These are phyloP conservation scores for Tinamus major DNA, from an alignment of 2,797 vertebrate genomes.

Conservation along the genomic window DNA sequence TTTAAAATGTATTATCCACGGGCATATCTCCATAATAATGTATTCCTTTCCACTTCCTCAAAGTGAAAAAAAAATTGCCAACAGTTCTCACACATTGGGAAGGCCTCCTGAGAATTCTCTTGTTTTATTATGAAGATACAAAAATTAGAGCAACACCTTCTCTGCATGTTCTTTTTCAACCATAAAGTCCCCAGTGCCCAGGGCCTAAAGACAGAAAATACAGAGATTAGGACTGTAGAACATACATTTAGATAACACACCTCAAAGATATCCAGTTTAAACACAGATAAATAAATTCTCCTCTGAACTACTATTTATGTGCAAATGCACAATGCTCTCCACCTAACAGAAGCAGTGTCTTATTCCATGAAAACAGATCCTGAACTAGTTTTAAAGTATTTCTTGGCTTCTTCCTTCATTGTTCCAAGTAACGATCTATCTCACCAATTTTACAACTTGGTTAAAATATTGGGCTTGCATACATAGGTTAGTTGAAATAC, in stretches of 20 bases:
- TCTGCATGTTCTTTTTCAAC: neutral
- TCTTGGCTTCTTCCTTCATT: neutral
- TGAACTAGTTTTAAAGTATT: neutral
- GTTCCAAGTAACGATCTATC: neutral
- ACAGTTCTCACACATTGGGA: neutral
- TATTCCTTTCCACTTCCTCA: neutral
- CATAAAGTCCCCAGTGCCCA: neutral
- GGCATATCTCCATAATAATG: neutral
- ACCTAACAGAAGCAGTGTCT: neutral
- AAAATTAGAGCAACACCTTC: neutral
- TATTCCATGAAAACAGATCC: neutral
- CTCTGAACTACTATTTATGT: neutral
- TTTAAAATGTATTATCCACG: neutral
- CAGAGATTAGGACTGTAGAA: neutral
- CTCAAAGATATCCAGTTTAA: neutral
- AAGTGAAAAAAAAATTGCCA: neutral
- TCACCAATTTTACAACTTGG: neutral
- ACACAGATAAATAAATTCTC: neutral
- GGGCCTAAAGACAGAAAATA: neutral
- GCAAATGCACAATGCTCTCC: no score
- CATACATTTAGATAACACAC: neutral
- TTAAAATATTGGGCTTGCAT: neutral
- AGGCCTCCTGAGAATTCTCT: neutral
- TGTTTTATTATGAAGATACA: neutral
- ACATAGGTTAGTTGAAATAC: neutral